Percentiles rank a stretch among this genome's conserved stretches.
phyloP scores from a whole-genome alignment of 2,797 vertebrate genomes.

The Onychomys torridus region DNA sequence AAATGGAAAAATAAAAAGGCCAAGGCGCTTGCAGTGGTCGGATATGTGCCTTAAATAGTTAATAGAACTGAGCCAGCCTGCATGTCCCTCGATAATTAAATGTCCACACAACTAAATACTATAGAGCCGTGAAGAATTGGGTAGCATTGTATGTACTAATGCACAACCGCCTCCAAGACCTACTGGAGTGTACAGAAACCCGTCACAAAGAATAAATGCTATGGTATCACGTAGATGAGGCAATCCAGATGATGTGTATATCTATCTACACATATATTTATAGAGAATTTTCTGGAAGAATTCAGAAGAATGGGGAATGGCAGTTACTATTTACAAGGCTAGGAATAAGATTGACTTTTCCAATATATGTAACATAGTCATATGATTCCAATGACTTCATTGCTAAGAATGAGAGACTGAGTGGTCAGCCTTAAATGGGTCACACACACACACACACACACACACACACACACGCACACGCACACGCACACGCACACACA shows the following conservation, averaged over 20 bases:
- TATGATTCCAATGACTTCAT: background rate
- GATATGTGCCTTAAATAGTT: background rate
- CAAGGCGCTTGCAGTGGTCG: background rate
- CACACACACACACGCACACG: too few relatives aligned
- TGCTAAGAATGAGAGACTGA: background rate
- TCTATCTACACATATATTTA: background rate
- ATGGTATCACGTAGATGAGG: background rate
- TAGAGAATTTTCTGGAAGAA: background rate
- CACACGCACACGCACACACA: too few relatives aligned
- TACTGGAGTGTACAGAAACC: background rate
- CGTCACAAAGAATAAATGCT: background rate
- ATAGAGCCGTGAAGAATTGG: background rate
- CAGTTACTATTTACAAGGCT: background rate
- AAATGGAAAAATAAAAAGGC: slow-evolving; percentile 16
- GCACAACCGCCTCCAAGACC: background rate
- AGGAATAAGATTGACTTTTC: background rate
- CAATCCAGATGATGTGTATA: background rate
- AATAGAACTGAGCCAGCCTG: background rate
- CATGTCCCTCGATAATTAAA: background rate
- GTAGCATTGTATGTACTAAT: background rate
- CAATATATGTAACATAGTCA: background rate
- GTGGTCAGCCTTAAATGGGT: background rate
- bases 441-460: background rate
- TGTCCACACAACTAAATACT: background rate
- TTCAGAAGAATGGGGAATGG: background rate